A percentile compares a stretch with the other conserved stretches of the same genome.
phyloP scores from a whole-genome alignment of 2,797 vertebrate genomes.

The Enteromius thamalakanensis region DNA sequence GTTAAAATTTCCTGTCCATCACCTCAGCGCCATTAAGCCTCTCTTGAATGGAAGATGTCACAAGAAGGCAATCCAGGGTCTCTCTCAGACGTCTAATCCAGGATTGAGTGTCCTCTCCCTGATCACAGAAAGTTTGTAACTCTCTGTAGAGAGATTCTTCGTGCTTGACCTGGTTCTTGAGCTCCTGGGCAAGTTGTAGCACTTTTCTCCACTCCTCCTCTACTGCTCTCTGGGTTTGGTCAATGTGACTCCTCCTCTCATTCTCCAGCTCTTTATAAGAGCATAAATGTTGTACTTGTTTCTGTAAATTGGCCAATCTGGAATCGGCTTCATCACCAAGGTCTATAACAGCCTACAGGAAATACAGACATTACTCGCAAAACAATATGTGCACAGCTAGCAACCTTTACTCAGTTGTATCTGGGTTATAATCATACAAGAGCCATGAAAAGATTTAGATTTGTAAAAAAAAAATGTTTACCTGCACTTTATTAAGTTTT shows the following conservation, averaged over 20 bases:
- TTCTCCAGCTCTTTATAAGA: slow-evolving; percentile 62
- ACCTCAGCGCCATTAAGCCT: slow-evolving; percentile 78
- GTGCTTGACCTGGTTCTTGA: slow-evolving; percentile 63
- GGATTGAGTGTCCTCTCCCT: slow-evolving; percentile 67
- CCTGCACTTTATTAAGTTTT: slow-evolving; percentile 77
- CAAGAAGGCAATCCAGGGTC: slow-evolving; percentile 69
- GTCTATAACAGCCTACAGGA: slow-evolving; percentile 75
- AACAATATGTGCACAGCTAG: not conserved
- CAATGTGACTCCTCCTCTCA: slow-evolving; percentile 56
- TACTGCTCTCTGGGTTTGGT: slow-evolving; percentile 50
- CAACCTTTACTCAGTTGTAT: not conserved
- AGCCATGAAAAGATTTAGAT: not conserved
- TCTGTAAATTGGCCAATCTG: slow-evolving; percentile 72
- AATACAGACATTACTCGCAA: not conserved
- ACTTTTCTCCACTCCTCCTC: slow-evolving; percentile 70
- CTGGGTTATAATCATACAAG: not conserved
- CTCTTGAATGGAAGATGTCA: slow-evolving; percentile 74
- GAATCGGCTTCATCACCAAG: slow-evolving; percentile 75
- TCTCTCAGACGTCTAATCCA: slow-evolving; percentile 79
- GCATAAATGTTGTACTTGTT: slow-evolving; percentile 51
- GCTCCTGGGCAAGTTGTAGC: slow-evolving; percentile 63
- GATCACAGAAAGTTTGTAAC: slow-evolving; percentile 72
- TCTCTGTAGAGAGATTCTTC: slow-evolving; percentile 70
- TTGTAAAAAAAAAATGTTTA: slow-evolving; percentile 57
- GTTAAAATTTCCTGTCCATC: not conserved